Percentiles rank a stretch among this genome's conserved stretches.
phyloP scores from a whole-genome alignment of 2,888 invertebrate genomes.

The Stegophylla sp. region DNA sequence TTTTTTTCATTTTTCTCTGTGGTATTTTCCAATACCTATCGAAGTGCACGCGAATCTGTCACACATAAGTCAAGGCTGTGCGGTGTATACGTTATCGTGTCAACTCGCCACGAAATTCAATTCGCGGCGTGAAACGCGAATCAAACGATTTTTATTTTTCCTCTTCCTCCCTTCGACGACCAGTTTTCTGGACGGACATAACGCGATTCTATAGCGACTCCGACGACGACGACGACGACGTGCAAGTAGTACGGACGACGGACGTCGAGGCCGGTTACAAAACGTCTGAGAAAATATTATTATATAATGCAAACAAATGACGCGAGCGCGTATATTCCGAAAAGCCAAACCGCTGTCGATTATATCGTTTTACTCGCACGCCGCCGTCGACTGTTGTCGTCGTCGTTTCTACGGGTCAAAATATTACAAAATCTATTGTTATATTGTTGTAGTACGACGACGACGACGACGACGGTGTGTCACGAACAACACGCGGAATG shows the following conservation, averaged over 20 bases:
- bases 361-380: neutral
- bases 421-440: constrained; percentile 50
- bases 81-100: constrained; percentile 32
- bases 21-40: constrained; percentile 2
- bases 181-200: constrained; percentile 8
- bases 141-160: constrained; percentile 29
- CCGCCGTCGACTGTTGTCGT: constrained; percentile 9
- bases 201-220: constrained; percentile 18
- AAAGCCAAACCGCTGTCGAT: neutral
- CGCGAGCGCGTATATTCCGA: constrained; percentile 6
- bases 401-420: constrained; percentile 33
- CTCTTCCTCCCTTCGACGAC: constrained; percentile 19
- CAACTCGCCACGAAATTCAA: constrained; percentile 11
- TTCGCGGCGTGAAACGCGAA: constrained; percentile 28
- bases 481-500: constrained; percentile 15
- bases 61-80: constrained; percentile 20
- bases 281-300: constrained; percentile 14
- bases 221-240: neutral
- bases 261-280: neutral
- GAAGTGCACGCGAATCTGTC: neutral
- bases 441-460: neutral
- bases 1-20: neutral
- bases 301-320: constrained; percentile 17
- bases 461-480: neutral
- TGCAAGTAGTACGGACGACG: neutral